Base-by-base conservation (phyloP, 2,888 invertebrate species). In the Netelia fuscicornis region DNA sequence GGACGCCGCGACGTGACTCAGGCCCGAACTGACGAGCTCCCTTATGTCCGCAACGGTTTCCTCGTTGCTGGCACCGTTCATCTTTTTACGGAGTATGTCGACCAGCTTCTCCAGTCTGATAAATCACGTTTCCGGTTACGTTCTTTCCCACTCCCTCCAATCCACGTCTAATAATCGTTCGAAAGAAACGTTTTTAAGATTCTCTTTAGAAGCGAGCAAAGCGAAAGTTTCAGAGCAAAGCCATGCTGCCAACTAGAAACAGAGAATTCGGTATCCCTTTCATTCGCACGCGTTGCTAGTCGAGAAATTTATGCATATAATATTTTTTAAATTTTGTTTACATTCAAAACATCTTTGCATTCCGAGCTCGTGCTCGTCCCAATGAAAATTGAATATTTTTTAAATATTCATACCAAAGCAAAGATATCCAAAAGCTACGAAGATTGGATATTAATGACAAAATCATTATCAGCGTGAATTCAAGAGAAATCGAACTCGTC, bases 51-150 rank as follows among this genome's bases (percentile, higher is more conserved):
- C 86, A 25, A 85, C 84, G 65, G 84, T 84, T 80, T 86, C 89
- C 85, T 87, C 87, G 85, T 86, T 84, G 67, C 74, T 84, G 70
- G 86, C 80, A 2, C 85, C 86, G 83, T 88, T 89, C 89, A 89
- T 87, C 90, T 91, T 92, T 88, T 91, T 90, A 87, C 89, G 92
- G 83, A 92, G 91, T 84, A 91, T 91, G 86, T 89, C 91, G 90
- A 92, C 91, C 91, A 92, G 92, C 88, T 91, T 92, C 90, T 93
- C 93, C 90, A 93, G 89, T 92, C 93, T 94, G 90, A 91, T 88
- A 93, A 93, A 93, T 92, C 89, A 92, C 89, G 92, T 88, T 91
- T 90, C 90, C 90, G 89, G 90, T 91, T 89, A 89, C 89, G 88
- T 84, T 88, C 79, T 68, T 68, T 68, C 60, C 84, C 65, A 44